These are phyloP conservation scores for Sycophila sp. DNA, from an alignment of 1,140 invertebrate genomes.

Conservation along the genomic window DNA sequence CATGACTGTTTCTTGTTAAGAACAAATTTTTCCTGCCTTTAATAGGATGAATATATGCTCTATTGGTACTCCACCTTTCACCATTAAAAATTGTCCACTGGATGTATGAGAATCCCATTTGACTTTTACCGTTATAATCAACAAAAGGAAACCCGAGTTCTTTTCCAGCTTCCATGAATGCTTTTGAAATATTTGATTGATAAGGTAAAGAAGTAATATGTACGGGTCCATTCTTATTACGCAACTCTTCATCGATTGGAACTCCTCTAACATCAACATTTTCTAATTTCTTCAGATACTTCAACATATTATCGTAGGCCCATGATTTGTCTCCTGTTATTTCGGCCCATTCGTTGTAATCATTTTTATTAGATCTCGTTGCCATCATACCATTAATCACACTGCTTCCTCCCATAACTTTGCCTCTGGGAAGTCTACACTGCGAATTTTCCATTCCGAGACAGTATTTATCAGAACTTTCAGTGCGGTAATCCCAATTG, in stretches of 20 bases:
- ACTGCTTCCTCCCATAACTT: slow-evolving; percentile 71
- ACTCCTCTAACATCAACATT: neutral
- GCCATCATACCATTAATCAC: slow-evolving; percentile 75
- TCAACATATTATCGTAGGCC: neutral
- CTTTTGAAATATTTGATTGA: slow-evolving; percentile 68
- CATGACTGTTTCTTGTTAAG: slow-evolving; percentile 80
- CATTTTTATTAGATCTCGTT: slow-evolving; percentile 69
- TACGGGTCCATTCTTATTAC: too few relatives aligned
- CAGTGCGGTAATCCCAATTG: too few relatives aligned
- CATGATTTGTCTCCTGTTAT: neutral
- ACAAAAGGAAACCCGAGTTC: slow-evolving; percentile 81
- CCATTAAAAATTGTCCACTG: slow-evolving; percentile 82
- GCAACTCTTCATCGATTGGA: neutral
- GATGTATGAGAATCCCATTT: neutral
- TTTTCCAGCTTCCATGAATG: slow-evolving; percentile 85
- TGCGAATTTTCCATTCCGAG: too few relatives aligned
- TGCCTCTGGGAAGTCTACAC: too few relatives aligned
- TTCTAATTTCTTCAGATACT: too few relatives aligned
- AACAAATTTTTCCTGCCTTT: slow-evolving; percentile 82
- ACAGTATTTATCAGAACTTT: too few relatives aligned
- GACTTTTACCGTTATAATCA: neutral
- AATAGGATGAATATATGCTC: slow-evolving; percentile 85
- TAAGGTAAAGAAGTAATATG: neutral
- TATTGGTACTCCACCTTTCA: slow-evolving; percentile 87
- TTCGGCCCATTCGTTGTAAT: slow-evolving; percentile 70